These are phyloP conservation scores for Chrysolina americana DNA, from an alignment of 2,888 invertebrate species.

Conservation along the genomic window DNA sequence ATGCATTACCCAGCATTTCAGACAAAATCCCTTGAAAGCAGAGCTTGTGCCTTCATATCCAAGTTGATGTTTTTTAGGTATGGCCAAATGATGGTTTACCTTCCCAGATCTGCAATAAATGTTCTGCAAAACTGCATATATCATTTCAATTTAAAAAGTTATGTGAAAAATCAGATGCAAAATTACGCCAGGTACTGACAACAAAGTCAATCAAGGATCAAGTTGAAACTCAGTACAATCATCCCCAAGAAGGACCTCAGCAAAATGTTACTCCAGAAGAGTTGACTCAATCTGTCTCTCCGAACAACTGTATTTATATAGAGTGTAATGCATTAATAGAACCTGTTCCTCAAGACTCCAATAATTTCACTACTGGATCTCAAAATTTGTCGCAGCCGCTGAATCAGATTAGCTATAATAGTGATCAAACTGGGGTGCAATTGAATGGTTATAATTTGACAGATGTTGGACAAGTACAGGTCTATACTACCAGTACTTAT, in stretches of 20 bases:
- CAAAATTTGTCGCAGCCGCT: slow-evolving; percentile 55
- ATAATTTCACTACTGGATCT: slow-evolving; percentile 53
- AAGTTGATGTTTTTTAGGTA: slow-evolving; percentile 60
- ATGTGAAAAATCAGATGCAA: slow-evolving; percentile 69
- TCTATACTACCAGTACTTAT: slow-evolving; percentile 63
- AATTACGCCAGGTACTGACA: slow-evolving; percentile 64
- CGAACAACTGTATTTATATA: slow-evolving; percentile 64
- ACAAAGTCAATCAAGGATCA: slow-evolving; percentile 42
- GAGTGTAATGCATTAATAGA: slow-evolving; percentile 64
- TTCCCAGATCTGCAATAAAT: slow-evolving; percentile 69
- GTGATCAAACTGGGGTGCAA: slow-evolving; percentile 60
- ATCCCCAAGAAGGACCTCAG: slow-evolving; percentile 39
- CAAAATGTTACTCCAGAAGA: slow-evolving; percentile 44
- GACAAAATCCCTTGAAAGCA: too few species aligned
- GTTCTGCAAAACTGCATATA: slow-evolving; percentile 69
- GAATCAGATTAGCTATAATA: slow-evolving; percentile 63
- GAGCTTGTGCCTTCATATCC: too few species aligned
- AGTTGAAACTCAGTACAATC: slow-evolving; percentile 11
- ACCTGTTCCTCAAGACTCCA: slow-evolving; percentile 58
- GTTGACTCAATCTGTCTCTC: slow-evolving; percentile 50
- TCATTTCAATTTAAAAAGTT: slow-evolving; percentile 70
- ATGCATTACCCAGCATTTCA: too few species aligned
- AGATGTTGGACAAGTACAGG: slow-evolving; percentile 62
- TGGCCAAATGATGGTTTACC: slow-evolving; percentile 71
- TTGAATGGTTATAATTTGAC: slow-evolving; percentile 62